These are phyloP conservation scores for Bubo blakistoni DNA, from an alignment of 2,113 vertebrate genomes.

Conservation along the genomic window DNA sequence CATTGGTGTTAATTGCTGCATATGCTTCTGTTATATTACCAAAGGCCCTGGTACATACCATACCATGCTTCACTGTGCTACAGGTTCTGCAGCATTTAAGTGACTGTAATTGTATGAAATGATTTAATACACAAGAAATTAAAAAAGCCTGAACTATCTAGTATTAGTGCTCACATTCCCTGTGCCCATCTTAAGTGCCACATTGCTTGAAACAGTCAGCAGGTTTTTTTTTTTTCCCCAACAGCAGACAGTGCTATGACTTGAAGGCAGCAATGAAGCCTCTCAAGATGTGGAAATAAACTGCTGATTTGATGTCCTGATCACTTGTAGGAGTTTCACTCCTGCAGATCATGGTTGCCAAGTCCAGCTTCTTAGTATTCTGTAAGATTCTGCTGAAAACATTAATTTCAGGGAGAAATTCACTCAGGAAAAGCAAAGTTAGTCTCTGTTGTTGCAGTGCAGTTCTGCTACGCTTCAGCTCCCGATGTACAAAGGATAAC, in stretches of 20 bases:
- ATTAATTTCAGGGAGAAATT: background rate
- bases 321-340: background rate
- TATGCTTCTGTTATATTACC: background rate
- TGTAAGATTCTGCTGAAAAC: background rate
- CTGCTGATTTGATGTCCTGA: background rate
- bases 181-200: background rate
- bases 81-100: background rate
- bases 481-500: background rate
- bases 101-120: rapidly evolving
- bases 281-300: background rate
- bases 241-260: background rate
- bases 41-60: background rate
- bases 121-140: background rate
- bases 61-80: background rate
- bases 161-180: background rate
- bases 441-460: background rate
- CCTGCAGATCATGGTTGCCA: rapidly evolving
- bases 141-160: background rate
- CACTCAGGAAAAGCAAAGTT: background rate
- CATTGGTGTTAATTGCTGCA: background rate
- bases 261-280: background rate
- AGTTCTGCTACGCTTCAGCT: background rate
- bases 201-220: background rate
- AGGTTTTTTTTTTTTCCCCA: background rate
- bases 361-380: background rate